Base-by-base conservation (phyloP, 1,140 invertebrate genomes). In the Lethrus apterus region DNA sequence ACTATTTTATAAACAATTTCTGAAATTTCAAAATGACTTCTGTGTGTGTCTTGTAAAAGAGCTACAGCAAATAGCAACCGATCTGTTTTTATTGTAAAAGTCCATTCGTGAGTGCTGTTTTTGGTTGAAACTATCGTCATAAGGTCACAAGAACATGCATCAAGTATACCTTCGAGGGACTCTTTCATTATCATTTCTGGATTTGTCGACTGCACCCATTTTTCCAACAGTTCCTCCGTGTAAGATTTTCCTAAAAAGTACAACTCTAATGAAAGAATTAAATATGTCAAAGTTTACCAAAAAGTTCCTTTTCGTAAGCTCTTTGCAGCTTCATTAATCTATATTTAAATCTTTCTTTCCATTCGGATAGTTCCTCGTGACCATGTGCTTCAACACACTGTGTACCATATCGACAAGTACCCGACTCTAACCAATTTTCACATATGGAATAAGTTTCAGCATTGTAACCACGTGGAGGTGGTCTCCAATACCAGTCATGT, bases 371-470 rank as follows among this genome's bases (percentile, higher is more conserved):
- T 62, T 88, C 85, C 38, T 81, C 79, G 41, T 72, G 60, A 10
- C 81, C 81, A 60, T 88, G 85, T 3, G 85, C 85, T 60, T 82
- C 76, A n/a, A 82, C 77, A 65, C 84, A 86, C 55, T 83, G 81
- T 10, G 77, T 71, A 13, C 80, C 81, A 57, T 81, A 79, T 26
- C 79, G 69, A 62, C 84, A 86, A 17, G 64, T 68, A 18, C 74
- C 74, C 29, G 59, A 64, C 43, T 73, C 71, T 5, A 54, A 57
- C 55, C 69, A 79, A 17, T 67, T 70, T 46, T 75, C 72, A 66
- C 82, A 85, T 2, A 81, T 54, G 10, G 66, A 65, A 30, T 76
- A 76, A 1, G 65, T 65, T 43, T 79, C 76, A 9, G 72, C 60
- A 3, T 71, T 74, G 31, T 76, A 74, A 10, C 81, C 80, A 40